Base-by-base conservation (phyloP, 1,140 invertebrate species). In the Holcopasites calliopsidis region DNA sequence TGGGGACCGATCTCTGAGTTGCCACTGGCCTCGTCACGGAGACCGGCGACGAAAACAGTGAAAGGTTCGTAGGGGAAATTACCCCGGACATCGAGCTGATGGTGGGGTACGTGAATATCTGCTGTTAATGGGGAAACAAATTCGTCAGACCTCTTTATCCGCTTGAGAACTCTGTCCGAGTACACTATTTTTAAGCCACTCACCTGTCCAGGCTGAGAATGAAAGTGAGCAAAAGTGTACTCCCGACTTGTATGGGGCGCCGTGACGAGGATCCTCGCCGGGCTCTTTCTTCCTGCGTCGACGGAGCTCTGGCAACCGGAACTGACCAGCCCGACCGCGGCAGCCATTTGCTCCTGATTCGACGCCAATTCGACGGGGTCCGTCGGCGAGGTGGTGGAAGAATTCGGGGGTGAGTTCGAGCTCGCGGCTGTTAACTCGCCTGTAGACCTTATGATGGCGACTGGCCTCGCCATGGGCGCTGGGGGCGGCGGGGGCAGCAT, bases 401-500 rank as follows among this genome's bases (percentile, higher is more conserved):
- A n/a, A n/a, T n/a, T 91, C 7, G 94, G 93, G 3, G 94, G 93
- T n/a, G 94, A 93, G 71, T 92, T 92, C 92, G 91, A 87, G 91
- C 92, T 92, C 64, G 86, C 86, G 18, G 86, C 86, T 49, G 88
- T 87, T 4, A 90, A 79, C 75, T 93, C 93, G 85, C 96, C 96
- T 78, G 96, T 97, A 47, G 97, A 97, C 86, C 97, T 93, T 85
- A 99, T 97, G 80, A 99, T 98, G 28, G 98, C 97, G 11, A 99
- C 98, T 0, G 98, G 98, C 80, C 98, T 93, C 3, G 98, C 97
- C 96, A 99, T 98, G 10, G 97, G 97, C 3, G 97, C 97, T 2
- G 98, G 94, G n/a, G 98, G 97, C n/a, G 97, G 97, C 49, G 97
- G 98, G 18, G 98, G 97, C 82, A 99, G 92, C 95, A 96, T 97